These are phyloP conservation scores for Chanos chanos DNA, from an alignment of 2,797 vertebrate species.

Conservation along the genomic window DNA sequence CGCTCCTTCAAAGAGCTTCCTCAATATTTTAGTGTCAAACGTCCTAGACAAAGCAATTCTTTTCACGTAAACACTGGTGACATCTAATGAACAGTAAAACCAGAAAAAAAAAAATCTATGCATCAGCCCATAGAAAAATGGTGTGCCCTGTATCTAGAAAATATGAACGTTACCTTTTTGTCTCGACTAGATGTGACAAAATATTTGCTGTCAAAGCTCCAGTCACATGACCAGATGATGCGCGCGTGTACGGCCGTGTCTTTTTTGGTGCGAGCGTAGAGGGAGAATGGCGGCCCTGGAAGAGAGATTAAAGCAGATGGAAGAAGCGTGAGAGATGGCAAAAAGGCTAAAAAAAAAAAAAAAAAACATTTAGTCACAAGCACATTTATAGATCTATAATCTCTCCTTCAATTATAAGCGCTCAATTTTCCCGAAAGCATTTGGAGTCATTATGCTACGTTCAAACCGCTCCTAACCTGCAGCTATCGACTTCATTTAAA, in stretches of 20 bases:
- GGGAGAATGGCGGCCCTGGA: constrained; percentile 79
- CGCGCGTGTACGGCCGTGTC: constrained; percentile 83
- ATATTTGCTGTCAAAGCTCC: constrained; percentile 89
- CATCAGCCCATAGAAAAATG: background rate
- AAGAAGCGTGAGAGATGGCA: background rate
- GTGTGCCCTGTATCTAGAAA: background rate
- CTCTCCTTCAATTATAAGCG: too few relatives aligned
- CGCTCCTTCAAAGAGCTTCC: too few relatives aligned
- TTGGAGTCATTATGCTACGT: too few relatives aligned
- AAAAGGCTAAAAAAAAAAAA: background rate
- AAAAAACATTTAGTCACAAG: background rate
- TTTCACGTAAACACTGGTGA: background rate
- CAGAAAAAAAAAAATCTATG: background rate
- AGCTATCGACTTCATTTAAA: too few relatives aligned
- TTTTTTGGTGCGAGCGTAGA: constrained; percentile 81
- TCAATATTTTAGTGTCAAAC: too few relatives aligned
- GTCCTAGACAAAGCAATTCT: too few relatives aligned
- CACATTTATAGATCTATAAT: too few relatives aligned
- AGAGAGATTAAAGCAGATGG: background rate
- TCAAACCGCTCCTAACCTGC: too few relatives aligned
- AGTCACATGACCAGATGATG: constrained; percentile 98
- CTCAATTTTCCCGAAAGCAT: too few relatives aligned
- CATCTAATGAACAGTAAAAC: background rate
- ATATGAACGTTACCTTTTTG: constrained; percentile 81
- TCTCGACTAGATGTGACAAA: constrained; percentile 94